Evolutionary conservation across 2,113 vertebrate genomes (phyloP).

Genomic region (Sphyrna mokarran): DNA sequence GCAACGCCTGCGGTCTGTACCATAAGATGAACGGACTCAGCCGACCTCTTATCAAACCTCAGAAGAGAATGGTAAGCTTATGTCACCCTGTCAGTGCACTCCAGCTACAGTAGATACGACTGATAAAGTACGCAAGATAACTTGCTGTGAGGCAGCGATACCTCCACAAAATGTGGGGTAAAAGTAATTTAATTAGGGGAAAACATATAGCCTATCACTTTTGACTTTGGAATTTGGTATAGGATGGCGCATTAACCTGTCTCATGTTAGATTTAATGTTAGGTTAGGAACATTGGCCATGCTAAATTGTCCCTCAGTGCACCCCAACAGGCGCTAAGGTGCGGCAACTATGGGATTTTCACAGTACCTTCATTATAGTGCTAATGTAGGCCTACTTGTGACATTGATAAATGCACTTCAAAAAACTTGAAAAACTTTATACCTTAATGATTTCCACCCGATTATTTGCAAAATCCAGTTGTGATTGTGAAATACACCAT

Average conservation of each 20-base stretch:
- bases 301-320: too few relatives aligned
- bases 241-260: background rate
- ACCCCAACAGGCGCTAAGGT: too few relatives aligned
- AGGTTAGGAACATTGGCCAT: too few relatives aligned
- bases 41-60: constrained; percentile 93
- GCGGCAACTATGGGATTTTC: too few relatives aligned
- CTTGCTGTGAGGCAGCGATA: constrained; percentile 44
- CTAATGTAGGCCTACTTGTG: too few relatives aligned
- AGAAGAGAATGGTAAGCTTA: constrained; percentile 88
- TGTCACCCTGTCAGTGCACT: background rate
- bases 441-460: background rate
- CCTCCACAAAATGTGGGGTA: constrained; percentile 41
- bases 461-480: background rate
- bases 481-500: background rate
- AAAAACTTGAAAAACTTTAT: too few relatives aligned
- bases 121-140: background rate
- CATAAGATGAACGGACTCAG: constrained; percentile 99
- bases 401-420: too few relatives aligned
- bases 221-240: background rate
- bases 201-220: constrained; percentile 36
- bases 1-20: constrained; percentile 96
- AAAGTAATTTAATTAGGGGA: constrained; percentile 40
- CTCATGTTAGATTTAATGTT: too few relatives aligned
- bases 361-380: too few relatives aligned
- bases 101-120: background rate